Percentiles rank a stretch among this genome's conserved stretches.
Evolutionary conservation across 2,797 vertebrate genomes (phyloP).

Genomic region (Lutjanus argentimaculatus): DNA sequence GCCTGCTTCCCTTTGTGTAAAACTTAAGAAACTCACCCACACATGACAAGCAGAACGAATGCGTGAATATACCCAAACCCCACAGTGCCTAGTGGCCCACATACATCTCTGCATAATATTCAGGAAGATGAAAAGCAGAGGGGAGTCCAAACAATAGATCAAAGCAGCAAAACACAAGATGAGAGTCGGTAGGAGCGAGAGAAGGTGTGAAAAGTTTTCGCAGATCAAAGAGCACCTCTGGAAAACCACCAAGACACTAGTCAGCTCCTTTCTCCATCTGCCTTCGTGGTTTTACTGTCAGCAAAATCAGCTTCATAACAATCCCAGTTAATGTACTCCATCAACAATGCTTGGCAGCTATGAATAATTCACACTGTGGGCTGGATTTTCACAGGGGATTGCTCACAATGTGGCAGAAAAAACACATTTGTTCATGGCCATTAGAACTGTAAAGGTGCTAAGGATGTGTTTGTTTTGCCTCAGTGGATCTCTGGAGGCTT

Average conservation of each 20-base stretch:
- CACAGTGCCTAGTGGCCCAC: background rate
- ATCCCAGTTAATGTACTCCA: background rate
- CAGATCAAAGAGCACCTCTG: slow-evolving; percentile 38
- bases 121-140: background rate
- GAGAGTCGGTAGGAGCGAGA: slow-evolving; percentile 9
- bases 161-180: background rate
- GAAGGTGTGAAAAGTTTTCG: slow-evolving; percentile 19
- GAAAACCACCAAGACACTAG: slow-evolving; percentile 22
- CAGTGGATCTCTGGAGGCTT: background rate
- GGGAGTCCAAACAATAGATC: slow-evolving; percentile 1
- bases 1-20: background rate
- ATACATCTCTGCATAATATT: background rate
- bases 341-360: background rate
- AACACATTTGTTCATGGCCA: background rate
- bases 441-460: slow-evolving; percentile 17
- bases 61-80: background rate
- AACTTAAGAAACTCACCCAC: slow-evolving; percentile 1
- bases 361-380: slow-evolving; percentile 33
- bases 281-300: slow-evolving; percentile 14
- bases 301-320: slow-evolving; percentile 21
- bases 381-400: background rate
- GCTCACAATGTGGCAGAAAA: slow-evolving; percentile 5
- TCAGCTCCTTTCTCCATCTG: slow-evolving; percentile 22
- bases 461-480: slow-evolving; percentile 29
- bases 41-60: background rate